Percentiles rank a stretch among this genome's conserved stretches.
Evolutionary conservation across 1,140 invertebrate genomes (phyloP).

Genomic region (Paraescarpia echinospica): DNA sequence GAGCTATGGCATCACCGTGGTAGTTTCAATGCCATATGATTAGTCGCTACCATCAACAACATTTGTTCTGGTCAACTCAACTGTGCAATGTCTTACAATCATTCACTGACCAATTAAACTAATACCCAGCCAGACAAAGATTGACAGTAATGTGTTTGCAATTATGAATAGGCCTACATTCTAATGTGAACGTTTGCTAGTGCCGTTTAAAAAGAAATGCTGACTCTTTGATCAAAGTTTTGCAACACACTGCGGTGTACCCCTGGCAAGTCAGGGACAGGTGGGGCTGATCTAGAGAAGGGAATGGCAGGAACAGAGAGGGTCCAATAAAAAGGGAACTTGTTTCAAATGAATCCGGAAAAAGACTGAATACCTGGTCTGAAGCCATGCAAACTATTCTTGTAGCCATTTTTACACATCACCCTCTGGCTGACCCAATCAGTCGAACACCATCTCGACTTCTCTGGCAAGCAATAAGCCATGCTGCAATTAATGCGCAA

Average conservation of each 20-base stretch:
- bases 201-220: neutral
- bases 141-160: neutral
- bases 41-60: neutral
- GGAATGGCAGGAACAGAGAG: neutral
- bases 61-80: neutral
- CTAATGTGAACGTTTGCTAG: neutral
- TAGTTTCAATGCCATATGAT: neutral
- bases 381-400: neutral
- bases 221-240: neutral
- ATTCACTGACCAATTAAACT: neutral
- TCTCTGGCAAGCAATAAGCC: too few species aligned
- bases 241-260: neutral
- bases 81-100: neutral
- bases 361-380: neutral
- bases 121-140: neutral
- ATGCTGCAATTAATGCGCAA: too few species aligned
- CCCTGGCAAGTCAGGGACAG: neutral
- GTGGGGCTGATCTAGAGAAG: neutral
- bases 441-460: too few species aligned
- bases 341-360: neutral
- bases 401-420: too few species aligned
- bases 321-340: neutral
- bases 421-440: too few species aligned
- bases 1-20: neutral
- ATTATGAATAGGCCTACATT: neutral